phyloP scores from a whole-genome alignment of 2,113 vertebrate genomes.

The Pantherophis guttatus region DNA sequence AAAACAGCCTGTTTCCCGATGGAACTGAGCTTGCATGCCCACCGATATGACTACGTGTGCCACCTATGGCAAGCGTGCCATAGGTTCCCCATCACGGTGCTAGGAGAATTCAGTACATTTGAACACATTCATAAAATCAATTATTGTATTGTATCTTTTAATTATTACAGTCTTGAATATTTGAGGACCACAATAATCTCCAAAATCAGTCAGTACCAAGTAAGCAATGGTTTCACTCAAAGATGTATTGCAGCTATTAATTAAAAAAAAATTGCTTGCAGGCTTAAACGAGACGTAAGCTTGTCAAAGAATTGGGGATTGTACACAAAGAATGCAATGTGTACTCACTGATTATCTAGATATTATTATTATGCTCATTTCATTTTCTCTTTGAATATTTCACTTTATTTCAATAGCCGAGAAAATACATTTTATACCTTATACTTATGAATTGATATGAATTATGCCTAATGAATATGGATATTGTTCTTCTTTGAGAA shows the following conservation, averaged over 20 bases:
- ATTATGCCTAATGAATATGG: conserved; percentile 55
- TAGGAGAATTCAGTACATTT: not conserved
- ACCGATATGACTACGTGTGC: no score
- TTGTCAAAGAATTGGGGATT: not conserved
- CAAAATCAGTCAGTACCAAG: not conserved
- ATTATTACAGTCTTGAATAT: not conserved
- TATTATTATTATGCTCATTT: conserved; percentile 16
- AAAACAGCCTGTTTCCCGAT: no score
- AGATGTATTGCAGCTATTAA: not conserved
- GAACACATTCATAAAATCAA: not conserved
- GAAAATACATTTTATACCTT: conserved; percentile 51
- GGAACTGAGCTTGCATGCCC: no score
- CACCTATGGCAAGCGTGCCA: no score
- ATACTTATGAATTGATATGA: conserved; percentile 55
- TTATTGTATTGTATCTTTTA: not conserved
- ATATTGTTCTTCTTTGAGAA: conserved; percentile 43
- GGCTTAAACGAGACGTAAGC: fast-evolving
- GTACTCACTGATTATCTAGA: not conserved
- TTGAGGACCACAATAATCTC: not conserved
- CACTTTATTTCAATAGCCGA: conserved; percentile 8
- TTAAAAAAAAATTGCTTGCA: not conserved
- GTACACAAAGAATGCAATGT: not conserved
- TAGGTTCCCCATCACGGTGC: no score
- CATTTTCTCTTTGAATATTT: conserved; percentile 45
- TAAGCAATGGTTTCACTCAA: not conserved